Evolutionary conservation across 1,140 invertebrate genomes (phyloP), one percentile per base, ranked within the genome.

Genomic region (Macrobrachium nipponense): DNA sequence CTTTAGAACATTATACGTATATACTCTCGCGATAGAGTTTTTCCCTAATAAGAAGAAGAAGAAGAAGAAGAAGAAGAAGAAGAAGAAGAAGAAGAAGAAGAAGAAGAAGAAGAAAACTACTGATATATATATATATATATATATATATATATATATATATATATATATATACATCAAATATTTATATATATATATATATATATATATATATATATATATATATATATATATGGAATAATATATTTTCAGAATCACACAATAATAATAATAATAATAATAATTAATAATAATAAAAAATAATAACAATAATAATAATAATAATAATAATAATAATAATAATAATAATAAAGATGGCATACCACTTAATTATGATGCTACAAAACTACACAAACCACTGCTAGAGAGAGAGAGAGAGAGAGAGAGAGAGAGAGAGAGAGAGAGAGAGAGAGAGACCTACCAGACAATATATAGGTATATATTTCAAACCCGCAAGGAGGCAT

Each of bases 351-450:
- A n/a, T 5, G 10, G 10, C 27, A 20, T 64, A 3, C 62, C 62
- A 64, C 15, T 20, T 20, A 64, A 18, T 36, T 36, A 51, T n/a
- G n/a, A n/a, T n/a, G n/a, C n/a, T n/a, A n/a, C n/a, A n/a, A n/a
- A n/a, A n/a, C n/a, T n/a, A n/a, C n/a, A n/a, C n/a, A n/a, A n/a
- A n/a, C n/a, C n/a, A n/a, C n/a, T n/a, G n/a, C n/a, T n/a, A 73
- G 72, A 73, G 72, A 73, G 72, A 73, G 72, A 73, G 72, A 73
- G 72, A 73, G 72, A 73, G 72, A 73, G 72, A 73, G 72, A 73
- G 72, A 73, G 72, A 73, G 72, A 73, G 72, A 73, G 72, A 73
- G 72, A 73, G 72, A 73, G 72, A 73, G 72, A 73, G 72, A 73
- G 72, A 73, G 72, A 73, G 72, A 73, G 72, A 73, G 66, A 73